phyloP scores from a whole-genome alignment of 2,888 invertebrate genomes.

The Epistrophe grossulariae region DNA sequence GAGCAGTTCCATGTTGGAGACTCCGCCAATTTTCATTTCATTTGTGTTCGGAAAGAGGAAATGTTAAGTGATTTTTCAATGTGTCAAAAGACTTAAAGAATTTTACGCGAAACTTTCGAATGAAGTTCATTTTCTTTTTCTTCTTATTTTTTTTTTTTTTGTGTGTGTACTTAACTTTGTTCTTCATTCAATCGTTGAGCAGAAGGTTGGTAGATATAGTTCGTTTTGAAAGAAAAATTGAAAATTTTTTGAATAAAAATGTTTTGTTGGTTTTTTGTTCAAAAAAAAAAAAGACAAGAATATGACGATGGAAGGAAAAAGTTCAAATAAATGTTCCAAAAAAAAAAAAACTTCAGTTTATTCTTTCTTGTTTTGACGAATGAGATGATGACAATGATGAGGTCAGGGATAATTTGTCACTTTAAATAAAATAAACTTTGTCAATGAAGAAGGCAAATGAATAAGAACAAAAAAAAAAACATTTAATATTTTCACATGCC shows the following conservation, averaged over 20 bases:
- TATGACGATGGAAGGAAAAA: conserved; percentile 5
- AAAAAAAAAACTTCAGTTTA: conserved; percentile 32
- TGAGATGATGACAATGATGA: conserved; percentile 32
- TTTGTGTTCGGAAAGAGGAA: conserved; percentile 64
- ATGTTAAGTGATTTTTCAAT: conserved; percentile 71
- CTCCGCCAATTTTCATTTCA: conserved; percentile 63
- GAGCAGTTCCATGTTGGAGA: conserved; percentile 36
- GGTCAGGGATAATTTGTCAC: conserved; percentile 50
- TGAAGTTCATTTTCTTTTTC: conserved; percentile 40
- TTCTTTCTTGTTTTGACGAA: conserved; percentile 40
- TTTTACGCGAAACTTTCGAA: conserved; percentile 56
- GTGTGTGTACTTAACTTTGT: conserved; percentile 18
- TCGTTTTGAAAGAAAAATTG: conserved; percentile 4
- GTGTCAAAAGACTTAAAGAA: conserved; percentile 69
- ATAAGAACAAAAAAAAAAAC: background rate
- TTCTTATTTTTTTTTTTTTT: too few species aligned
- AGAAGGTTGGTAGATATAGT: conserved; percentile 12
- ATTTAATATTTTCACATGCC: too few species aligned
- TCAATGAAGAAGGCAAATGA: background rate
- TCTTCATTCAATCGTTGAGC: conserved; percentile 1
- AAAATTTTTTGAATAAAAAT: conserved; percentile 11
- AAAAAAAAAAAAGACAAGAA: conserved; percentile 14
- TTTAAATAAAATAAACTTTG: conserved; percentile 20
- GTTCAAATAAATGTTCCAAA: conserved; percentile 51
- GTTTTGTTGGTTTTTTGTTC: conserved; percentile 30